Conservation (phyloP, 2,888 invertebrate genomes). For the Platycheirus albimanus region DNA sequence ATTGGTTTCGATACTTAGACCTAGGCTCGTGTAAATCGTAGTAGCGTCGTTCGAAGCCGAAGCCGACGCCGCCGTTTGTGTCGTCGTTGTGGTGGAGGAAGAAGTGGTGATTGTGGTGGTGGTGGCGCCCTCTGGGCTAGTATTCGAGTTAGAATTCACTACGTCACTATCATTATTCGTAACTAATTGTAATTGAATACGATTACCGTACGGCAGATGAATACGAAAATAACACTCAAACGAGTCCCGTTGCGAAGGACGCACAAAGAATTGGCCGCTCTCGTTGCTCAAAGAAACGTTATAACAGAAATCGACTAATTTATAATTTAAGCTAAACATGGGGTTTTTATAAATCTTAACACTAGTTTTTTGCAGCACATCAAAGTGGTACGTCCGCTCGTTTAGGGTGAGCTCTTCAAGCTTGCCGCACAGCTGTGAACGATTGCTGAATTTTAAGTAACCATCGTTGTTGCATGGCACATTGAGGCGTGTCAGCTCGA, state of each 20-base stretch:
- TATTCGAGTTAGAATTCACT: conserved; percentile 61
- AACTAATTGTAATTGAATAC: conserved; percentile 85
- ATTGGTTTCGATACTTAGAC: conserved; percentile 76
- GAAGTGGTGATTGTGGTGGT: conserved; percentile 34
- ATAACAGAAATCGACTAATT: conserved; percentile 88
- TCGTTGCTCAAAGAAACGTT: conserved; percentile 86
- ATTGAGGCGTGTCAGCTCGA: conserved; percentile 87
- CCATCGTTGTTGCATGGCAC: conserved; percentile 87
- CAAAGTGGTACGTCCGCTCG: conserved; percentile 86
- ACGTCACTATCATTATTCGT: conserved; percentile 77
- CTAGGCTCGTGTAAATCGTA: conserved; percentile 76
- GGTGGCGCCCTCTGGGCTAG: conserved; percentile 14
- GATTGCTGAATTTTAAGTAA: conserved; percentile 84
- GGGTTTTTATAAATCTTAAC: conserved; percentile 86
- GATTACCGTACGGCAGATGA: conserved; percentile 88
- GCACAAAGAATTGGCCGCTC: conserved; percentile 87
- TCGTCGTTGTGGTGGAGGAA: conserved; percentile 49
- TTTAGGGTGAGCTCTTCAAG: conserved; percentile 86
- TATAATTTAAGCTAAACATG: conserved; percentile 87
- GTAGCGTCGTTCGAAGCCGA: conserved; percentile 58
- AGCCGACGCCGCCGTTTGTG: conserved; percentile 46
- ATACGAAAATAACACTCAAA: conserved; percentile 88
- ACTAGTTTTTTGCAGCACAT: conserved; percentile 83
- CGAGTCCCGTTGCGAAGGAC: conserved; percentile 83
- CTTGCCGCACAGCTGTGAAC: conserved; percentile 86